Percentiles rank a stretch among this genome's conserved stretches.
Conservation (phyloP, 2,113 vertebrate genomes). For the Cepphus grylle region DNA sequence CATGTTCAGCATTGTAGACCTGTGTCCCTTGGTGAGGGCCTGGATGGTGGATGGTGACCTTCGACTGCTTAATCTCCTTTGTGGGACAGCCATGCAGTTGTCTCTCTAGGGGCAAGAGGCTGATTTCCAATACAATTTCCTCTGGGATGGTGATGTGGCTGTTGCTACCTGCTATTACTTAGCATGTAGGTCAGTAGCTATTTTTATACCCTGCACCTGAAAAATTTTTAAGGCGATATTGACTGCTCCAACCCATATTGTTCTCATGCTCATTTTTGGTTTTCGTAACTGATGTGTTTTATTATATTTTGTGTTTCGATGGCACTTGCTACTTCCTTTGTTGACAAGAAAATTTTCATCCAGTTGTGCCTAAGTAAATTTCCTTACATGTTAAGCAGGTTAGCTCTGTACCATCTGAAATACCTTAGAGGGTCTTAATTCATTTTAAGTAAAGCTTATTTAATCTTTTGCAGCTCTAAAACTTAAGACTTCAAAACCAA, state of each 20-base stretch:
- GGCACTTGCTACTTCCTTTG: neutral
- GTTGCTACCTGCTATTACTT: neutral
- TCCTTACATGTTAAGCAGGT: neutral
- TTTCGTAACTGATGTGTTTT: neutral
- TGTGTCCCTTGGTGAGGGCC: fast-evolving
- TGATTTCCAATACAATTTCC: neutral
- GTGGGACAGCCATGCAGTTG: fast-evolving
- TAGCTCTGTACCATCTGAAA: neutral
- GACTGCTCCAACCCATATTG: neutral
- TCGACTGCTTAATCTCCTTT: neutral
- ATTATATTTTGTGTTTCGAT: neutral
- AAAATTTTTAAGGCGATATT: neutral
- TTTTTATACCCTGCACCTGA: neutral
- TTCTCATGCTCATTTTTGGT: neutral
- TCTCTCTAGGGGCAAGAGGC: neutral
- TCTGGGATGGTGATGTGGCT: neutral
- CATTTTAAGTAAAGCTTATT: neutral
- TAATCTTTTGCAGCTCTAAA: neutral
- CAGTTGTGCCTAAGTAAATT: neutral
- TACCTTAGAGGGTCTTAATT: neutral
- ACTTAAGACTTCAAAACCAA: neutral
- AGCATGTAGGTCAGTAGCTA: neutral
- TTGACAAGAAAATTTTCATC: neutral
- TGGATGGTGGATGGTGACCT: neutral
- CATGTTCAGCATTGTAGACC: fast-evolving